Conservation (phyloP, 1,140 invertebrate genomes). For the Cryptotermes secundus region DNA sequence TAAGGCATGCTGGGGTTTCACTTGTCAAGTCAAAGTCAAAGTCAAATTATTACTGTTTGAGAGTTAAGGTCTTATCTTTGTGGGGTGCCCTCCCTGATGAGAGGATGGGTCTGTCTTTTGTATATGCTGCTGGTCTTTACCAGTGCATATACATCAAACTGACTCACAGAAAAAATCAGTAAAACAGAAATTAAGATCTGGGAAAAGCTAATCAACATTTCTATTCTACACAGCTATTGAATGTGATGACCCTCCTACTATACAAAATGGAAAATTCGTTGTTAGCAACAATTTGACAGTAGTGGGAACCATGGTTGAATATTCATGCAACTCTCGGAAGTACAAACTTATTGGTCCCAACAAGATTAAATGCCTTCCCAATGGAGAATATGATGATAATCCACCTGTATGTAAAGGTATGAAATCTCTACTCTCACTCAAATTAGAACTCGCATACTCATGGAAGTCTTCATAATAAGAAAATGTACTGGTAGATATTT, state of each 20-base stretch:
- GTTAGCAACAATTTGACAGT: constrained; percentile 64
- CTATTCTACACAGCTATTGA: constrained; percentile 61
- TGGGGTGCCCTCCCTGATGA: too few species aligned
- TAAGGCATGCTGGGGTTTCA: too few species aligned
- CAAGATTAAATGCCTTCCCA: constrained; percentile 68
- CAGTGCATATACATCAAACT: too few species aligned
- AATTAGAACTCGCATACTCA: too few species aligned
- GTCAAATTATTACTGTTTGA: too few species aligned
- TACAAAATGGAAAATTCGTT: constrained; percentile 69
- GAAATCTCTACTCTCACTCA: background rate
- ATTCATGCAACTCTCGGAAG: constrained; percentile 67
- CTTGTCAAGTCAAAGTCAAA: too few species aligned
- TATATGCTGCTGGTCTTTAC: too few species aligned
- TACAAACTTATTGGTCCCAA: constrained; percentile 68
- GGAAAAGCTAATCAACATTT: background rate
- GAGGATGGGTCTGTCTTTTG: too few species aligned
- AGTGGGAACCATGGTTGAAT: constrained; percentile 71
- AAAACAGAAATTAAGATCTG: background rate
- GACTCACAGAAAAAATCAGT: too few species aligned
- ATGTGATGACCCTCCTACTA: constrained; percentile 69
- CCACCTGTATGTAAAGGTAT: constrained; percentile 72
- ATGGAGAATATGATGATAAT: constrained; percentile 75
- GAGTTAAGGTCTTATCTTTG: too few species aligned
- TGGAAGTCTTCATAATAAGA: too few species aligned
- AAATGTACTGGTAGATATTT: too few species aligned